Conservation (phyloP, 2,888 invertebrate genomes). For the Oxyteleia sp. region DNA sequence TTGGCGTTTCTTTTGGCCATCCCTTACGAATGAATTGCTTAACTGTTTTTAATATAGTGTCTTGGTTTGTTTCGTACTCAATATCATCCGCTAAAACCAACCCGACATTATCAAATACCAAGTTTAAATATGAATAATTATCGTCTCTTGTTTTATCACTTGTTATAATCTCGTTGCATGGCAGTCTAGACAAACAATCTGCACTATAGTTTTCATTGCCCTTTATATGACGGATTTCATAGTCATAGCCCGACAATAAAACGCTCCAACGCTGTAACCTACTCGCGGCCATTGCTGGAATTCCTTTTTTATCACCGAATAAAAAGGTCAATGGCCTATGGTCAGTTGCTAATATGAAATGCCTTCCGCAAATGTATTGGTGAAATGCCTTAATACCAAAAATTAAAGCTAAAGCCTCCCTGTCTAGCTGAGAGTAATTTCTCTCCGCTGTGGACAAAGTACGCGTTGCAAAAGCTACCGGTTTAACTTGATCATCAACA, state of each 20-base stretch:
- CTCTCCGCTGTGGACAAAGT: no score
- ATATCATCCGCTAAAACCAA: neutral
- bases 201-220: neutral
- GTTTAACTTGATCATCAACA: slow-evolving; percentile 77
- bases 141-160: neutral
- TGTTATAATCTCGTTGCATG: no score
- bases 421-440: slow-evolving; percentile 75
- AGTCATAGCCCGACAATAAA: slow-evolving; percentile 11
- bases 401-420: slow-evolving; percentile 50
- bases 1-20: neutral
- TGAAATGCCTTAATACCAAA: neutral
- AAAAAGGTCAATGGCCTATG: slow-evolving; percentile 65
- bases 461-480: slow-evolving; percentile 79
- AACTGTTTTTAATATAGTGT: neutral
- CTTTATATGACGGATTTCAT: neutral
- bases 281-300: slow-evolving; percentile 72
- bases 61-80: neutral
- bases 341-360: neutral
- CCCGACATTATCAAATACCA: neutral
- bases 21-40: slow-evolving; percentile 1
- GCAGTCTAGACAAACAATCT: slow-evolving; percentile 10
- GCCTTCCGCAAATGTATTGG: neutral
- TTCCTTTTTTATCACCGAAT: slow-evolving; percentile 69
- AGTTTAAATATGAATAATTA: slow-evolving; percentile 3
- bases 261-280: slow-evolving; percentile 62